phyloP scores from a whole-genome alignment of 2,113 vertebrate species.

The Lepisosteus osseus region DNA sequence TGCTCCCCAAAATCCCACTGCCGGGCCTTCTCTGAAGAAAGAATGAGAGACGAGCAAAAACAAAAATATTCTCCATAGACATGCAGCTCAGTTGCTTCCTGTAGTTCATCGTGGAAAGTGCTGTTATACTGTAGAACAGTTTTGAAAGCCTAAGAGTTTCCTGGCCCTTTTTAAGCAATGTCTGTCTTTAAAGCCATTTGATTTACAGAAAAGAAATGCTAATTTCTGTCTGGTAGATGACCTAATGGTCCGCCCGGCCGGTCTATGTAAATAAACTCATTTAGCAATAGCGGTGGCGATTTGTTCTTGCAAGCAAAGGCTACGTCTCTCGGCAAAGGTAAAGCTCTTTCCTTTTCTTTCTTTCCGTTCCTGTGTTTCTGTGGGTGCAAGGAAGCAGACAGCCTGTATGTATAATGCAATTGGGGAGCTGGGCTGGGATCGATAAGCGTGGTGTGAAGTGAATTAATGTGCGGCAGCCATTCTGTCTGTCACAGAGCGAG shows the following conservation, averaged over 20 bases:
- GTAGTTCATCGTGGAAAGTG: neutral
- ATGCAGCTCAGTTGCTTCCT: constrained; percentile 1
- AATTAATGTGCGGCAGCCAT: constrained; percentile 69
- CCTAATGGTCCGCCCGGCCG: no score
- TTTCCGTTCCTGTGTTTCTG: constrained; percentile 57
- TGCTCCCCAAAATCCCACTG: neutral
- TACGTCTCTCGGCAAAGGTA: no score
- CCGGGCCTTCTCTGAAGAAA: neutral
- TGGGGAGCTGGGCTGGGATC: constrained; percentile 65
- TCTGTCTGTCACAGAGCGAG: constrained; percentile 66
- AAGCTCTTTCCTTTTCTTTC: neutral
- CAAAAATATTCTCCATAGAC: neutral
- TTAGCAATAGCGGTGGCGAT: no score
- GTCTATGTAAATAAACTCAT: no score
- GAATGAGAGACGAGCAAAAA: no score
- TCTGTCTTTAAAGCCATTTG: constrained; percentile 12
- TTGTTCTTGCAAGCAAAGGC: no score
- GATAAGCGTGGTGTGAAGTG: constrained; percentile 66
- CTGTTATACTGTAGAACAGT: neutral
- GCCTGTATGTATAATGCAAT: constrained; percentile 67
- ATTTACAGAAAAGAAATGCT: no score
- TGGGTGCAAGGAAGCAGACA: constrained; percentile 68
- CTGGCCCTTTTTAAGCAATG: neutral
- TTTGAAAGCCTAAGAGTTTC: neutral
- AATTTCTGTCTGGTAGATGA: no score